Conservation (phyloP, 2,797 vertebrate genomes). For the Myotis findleyi region DNA sequence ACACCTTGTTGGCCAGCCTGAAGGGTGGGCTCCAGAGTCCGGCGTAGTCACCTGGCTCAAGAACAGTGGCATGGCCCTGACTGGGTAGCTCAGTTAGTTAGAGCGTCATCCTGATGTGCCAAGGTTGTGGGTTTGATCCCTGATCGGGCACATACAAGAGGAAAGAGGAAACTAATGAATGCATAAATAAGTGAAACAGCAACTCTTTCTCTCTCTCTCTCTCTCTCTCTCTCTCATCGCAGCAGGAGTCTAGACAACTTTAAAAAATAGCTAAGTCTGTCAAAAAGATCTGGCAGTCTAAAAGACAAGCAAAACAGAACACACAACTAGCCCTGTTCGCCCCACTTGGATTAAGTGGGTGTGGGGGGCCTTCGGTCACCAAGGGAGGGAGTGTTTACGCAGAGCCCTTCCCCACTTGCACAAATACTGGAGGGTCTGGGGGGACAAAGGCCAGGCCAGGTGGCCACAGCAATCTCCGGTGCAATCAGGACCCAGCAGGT, state of each 20-base stretch:
- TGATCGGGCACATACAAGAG: too few species aligned
- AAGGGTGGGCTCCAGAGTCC: too few species aligned
- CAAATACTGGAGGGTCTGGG: constrained; percentile 42
- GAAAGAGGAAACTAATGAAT: too few species aligned
- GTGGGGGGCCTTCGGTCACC: not conserved
- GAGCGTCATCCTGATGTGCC: too few species aligned
- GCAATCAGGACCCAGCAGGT: not conserved
- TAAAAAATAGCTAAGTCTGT: not conserved
- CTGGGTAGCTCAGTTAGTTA: too few species aligned
- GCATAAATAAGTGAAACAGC: too few species aligned
- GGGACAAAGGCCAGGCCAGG: constrained; percentile 4
- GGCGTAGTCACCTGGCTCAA: not conserved
- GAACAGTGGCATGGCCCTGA: not conserved
- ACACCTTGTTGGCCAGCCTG: not conserved
- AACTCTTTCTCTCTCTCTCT: too few species aligned
- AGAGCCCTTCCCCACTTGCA: constrained; percentile 55
- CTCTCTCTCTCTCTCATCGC: not conserved
- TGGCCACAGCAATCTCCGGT: not conserved
- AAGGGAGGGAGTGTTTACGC: not conserved
- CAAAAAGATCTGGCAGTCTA: not conserved
- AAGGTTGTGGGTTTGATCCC: too few species aligned
- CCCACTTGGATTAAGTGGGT: not conserved
- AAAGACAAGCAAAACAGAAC: not conserved
- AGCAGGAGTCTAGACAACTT: not conserved
- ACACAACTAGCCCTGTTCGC: not conserved